Conservation (phyloP, 2,113 vertebrate genomes). For the Copsychus sechellarum region DNA sequence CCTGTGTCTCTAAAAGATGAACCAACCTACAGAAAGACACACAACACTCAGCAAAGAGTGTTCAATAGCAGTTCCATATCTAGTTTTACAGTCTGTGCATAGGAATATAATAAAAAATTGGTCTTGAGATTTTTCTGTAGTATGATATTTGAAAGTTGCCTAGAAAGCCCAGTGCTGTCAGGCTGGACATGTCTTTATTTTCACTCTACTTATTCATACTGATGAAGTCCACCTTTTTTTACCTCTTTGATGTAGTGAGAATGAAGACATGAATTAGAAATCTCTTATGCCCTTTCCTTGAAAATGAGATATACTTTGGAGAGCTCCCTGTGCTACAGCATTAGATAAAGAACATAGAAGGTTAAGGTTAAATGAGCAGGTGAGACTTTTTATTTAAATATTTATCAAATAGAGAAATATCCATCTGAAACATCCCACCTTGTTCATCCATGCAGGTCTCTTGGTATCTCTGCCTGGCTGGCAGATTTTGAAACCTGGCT, state of each 20-base stretch:
- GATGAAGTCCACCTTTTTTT: background rate
- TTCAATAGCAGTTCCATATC: background rate
- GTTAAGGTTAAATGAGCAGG: background rate
- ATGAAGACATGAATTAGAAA: background rate
- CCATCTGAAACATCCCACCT: background rate
- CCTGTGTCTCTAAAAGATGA: background rate
- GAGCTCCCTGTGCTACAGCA: background rate
- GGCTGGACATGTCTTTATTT: background rate
- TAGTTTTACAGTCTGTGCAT: background rate
- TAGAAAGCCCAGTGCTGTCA: background rate
- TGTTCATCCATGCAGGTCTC: accelerated
- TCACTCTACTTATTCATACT: background rate
- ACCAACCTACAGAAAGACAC: background rate
- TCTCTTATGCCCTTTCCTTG: background rate
- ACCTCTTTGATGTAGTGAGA: background rate
- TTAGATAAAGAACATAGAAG: background rate
- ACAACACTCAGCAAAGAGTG: background rate
- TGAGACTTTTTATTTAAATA: background rate
- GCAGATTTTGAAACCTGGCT: background rate
- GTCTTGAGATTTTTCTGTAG: background rate
- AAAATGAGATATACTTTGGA: background rate
- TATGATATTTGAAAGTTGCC: background rate
- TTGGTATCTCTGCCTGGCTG: background rate
- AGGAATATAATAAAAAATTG: background rate
- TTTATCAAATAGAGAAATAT: background rate